A percentile compares a stretch with the other conserved stretches of the same genome.
Evolutionary conservation across 2,888 invertebrate genomes (phyloP).

Genomic region (Harpagoxenus sublaevis): DNA sequence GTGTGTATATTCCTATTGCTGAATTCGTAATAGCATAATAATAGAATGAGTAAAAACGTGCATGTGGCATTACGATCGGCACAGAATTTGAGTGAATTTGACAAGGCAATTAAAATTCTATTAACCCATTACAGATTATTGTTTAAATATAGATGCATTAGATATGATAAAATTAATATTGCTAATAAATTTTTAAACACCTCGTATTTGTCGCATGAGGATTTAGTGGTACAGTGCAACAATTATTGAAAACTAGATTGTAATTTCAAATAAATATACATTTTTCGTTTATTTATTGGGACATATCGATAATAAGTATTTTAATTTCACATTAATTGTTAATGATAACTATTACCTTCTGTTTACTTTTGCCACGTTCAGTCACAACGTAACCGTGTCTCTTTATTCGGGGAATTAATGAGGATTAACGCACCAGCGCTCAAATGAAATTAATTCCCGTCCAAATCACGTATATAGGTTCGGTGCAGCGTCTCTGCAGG

Average conservation of each 20-base stretch:
- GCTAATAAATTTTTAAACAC: conserved; percentile 42
- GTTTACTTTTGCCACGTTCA: background rate
- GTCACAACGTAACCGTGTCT: background rate
- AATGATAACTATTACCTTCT: background rate
- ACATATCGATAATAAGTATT: background rate
- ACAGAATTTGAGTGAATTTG: conserved; percentile 56
- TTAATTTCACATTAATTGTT: background rate
- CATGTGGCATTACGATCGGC: conserved; percentile 36
- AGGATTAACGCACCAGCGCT: background rate
- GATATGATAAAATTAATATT: conserved; percentile 44
- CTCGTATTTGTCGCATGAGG: background rate
- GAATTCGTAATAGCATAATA: conserved; percentile 63
- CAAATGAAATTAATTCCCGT: conserved; percentile 9
- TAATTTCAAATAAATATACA: background rate
- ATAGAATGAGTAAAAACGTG: conserved; percentile 53
- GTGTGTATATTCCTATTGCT: conserved; percentile 53
- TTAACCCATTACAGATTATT: conserved; percentile 19
- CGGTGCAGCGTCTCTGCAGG: background rate
- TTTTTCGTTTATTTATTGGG: background rate
- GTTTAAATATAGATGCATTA: conserved; percentile 47
- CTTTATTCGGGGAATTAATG: background rate
- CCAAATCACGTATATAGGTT: conserved; percentile 12
- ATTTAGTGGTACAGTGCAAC: background rate
- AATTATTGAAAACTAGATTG: conserved; percentile 16
- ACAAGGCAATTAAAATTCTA: conserved; percentile 63